A percentile compares a stretch with the other conserved stretches of the same genome.
These are phyloP conservation scores for Riparia riparia DNA, from an alignment of 2,113 vertebrate genomes.

Conservation along the genomic window DNA sequence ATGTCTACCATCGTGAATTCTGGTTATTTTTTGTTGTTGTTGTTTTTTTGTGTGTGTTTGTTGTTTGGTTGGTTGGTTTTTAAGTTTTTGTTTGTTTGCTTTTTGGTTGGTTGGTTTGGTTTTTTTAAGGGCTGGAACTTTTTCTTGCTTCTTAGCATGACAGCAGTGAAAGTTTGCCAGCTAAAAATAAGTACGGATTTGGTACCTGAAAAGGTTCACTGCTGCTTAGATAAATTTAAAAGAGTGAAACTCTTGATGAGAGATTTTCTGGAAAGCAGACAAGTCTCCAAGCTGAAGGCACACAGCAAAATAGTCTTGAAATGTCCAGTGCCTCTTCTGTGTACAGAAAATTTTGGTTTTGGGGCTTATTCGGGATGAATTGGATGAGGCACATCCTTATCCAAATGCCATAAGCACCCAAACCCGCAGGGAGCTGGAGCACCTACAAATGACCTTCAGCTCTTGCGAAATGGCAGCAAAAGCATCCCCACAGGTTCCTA, in stretches of 20 bases:
- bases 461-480: neutral
- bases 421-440: neutral
- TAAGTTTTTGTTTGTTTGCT: neutral
- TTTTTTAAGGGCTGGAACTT: neutral
- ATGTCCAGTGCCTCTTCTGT: neutral
- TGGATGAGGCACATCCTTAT: neutral
- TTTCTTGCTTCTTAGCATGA: neutral
- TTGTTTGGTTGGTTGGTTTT: neutral
- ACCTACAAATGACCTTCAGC: neutral
- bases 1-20: neutral
- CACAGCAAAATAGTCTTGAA: neutral
- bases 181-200: neutral
- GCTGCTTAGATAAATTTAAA: neutral
- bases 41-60: neutral
- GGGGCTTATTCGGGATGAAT: neutral
- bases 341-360: neutral
- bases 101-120: neutral
- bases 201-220: neutral
- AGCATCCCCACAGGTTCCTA: neutral
- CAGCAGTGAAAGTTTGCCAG: neutral
- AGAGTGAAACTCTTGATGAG: neutral
- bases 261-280: neutral
- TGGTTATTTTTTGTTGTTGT: neutral
- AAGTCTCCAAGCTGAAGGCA: neutral
- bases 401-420: neutral